These are phyloP conservation scores for Hydrozoanthus tunicans DNA, from an alignment of 64 coral and sea anemone species.

Conservation along the genomic window DNA sequence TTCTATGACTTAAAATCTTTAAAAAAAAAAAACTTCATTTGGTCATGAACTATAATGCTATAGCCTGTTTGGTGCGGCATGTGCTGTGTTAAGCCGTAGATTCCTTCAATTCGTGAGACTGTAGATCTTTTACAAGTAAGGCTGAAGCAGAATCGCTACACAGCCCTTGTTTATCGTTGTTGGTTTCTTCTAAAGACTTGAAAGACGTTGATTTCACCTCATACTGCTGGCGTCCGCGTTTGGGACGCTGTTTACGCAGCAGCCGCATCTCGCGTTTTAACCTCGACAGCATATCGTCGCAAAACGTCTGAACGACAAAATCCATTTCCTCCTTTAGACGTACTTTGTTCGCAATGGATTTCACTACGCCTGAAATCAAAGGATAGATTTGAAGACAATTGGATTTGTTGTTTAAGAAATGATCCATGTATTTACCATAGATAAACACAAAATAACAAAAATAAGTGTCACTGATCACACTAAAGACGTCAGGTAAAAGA, in stretches of 20 bases:
- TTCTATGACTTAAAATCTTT: no score
- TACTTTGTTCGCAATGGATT: not conserved
- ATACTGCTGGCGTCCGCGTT: not conserved
- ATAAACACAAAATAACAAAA: no score
- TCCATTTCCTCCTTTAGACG: constrained; percentile 1
- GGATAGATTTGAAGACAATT: not conserved
- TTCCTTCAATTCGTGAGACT: not conserved
- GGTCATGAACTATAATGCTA: no score
- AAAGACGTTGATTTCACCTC: not conserved
- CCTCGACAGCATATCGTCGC: not conserved
- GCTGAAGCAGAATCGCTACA: not conserved
- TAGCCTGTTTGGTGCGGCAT: no score
- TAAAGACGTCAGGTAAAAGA: no score
- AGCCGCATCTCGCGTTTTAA: not conserved
- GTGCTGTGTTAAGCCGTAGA: not conserved
- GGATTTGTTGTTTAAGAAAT: no score
- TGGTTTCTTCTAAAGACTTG: not conserved
- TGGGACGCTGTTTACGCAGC: not conserved
- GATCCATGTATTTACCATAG: not conserved
- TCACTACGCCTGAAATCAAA: not conserved
- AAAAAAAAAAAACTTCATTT: no score
- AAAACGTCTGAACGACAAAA: not conserved
- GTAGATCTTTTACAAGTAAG: not conserved
- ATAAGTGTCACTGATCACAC: no score
- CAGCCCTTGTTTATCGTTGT: not conserved